Percentiles rank a stretch among this genome's conserved stretches.
Evolutionary conservation across 2,797 vertebrate genomes (phyloP).

Genomic region (Psittacula derbiana): DNA sequence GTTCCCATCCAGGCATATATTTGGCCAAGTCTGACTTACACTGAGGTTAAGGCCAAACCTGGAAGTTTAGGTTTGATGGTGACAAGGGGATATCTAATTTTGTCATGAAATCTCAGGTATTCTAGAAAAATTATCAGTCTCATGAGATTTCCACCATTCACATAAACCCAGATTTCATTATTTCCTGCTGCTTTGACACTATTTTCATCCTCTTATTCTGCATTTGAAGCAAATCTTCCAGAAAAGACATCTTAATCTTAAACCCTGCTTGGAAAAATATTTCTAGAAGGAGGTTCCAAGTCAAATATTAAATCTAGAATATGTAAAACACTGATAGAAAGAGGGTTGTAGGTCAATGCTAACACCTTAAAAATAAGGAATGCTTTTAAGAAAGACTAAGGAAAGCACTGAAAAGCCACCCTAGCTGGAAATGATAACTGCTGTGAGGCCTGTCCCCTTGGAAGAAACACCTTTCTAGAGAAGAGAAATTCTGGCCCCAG

Average conservation of each 20-base stretch:
- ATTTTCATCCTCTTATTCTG: neutral
- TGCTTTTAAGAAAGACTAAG: neutral
- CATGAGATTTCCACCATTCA: neutral
- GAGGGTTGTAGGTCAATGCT: neutral
- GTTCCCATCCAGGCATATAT: neutral
- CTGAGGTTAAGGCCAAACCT: neutral
- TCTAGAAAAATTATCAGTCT: neutral
- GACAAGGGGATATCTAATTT: neutral
- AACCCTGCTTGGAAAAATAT: neutral
- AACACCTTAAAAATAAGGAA: neutral
- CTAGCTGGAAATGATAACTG: neutral
- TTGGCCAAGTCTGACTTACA: neutral
- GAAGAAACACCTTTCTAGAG: neutral
- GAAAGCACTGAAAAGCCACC: neutral
- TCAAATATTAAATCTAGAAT: neutral
- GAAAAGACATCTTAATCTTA: neutral
- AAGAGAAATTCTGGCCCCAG: neutral
- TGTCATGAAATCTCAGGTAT: neutral
- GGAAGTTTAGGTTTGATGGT: neutral
- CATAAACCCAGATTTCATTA: neutral
- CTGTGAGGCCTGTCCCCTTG: neutral
- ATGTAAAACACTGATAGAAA: neutral
- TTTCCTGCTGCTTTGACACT: neutral
- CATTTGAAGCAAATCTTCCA: neutral
- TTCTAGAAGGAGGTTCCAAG: neutral